These are phyloP conservation scores for Drosophila sucinea DNA, from an alignment of 1,140 invertebrate species.

Conservation along the genomic window DNA sequence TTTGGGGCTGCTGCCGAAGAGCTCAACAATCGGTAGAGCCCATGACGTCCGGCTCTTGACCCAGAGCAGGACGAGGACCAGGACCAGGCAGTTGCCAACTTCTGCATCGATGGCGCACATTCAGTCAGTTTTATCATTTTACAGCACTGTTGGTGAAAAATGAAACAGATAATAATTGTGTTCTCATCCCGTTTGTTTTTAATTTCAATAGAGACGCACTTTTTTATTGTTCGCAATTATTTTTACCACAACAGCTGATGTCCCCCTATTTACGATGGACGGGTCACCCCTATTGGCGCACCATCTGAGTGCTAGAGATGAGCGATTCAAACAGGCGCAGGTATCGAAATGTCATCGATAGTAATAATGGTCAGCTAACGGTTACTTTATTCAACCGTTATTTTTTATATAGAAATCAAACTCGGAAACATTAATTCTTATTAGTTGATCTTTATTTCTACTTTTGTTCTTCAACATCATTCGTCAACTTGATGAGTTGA, in stretches of 20 bases:
- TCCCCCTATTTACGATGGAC: background rate
- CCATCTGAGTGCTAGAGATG: background rate
- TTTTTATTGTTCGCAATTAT: constrained; percentile 6
- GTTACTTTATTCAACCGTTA: no score
- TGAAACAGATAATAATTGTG: background rate
- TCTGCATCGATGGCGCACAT: constrained; percentile 1
- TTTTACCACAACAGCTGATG: constrained; percentile 4
- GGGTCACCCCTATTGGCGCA: background rate
- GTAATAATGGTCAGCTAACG: background rate
- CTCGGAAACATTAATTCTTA: no score
- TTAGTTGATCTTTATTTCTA: no score
- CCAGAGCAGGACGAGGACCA: background rate
- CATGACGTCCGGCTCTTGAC: background rate
- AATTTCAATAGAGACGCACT: background rate
- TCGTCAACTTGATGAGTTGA: no score
- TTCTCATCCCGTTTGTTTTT: background rate
- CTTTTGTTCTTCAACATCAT: no score
- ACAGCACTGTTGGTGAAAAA: background rate
- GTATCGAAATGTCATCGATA: background rate
- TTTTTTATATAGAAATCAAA: no score
- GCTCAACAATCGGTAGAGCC: background rate
- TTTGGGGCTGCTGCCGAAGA: constrained; percentile 4
- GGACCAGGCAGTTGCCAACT: constrained; percentile 2
- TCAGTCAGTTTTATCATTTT: constrained; percentile 2
- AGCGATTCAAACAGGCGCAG: background rate